phyloP scores from a whole-genome alignment of 1,140 invertebrate genomes.

The Orchestia grillus region DNA sequence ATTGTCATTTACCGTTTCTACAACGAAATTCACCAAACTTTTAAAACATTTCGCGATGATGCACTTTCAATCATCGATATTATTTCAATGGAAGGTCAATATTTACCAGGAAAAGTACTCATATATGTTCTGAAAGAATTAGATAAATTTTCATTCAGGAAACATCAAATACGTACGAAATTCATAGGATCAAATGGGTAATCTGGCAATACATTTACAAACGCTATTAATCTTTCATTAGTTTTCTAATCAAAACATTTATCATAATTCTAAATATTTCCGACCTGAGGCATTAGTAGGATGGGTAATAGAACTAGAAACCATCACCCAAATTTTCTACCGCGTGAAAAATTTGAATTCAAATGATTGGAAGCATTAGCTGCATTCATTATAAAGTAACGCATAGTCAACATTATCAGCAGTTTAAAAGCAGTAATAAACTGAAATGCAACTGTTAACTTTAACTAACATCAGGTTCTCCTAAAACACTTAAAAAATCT shows the following conservation, averaged over 20 bases:
- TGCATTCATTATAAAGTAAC: neutral
- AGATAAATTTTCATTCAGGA: neutral
- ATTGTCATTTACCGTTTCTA: neutral
- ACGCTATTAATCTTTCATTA: too few species aligned
- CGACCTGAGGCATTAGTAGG: too few species aligned
- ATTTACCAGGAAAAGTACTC: neutral
- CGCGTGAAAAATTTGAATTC: too few species aligned
- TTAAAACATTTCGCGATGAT: neutral
- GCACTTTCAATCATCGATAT: neutral
- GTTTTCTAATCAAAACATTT: too few species aligned
- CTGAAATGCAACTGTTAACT: neutral
- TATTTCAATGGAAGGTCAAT: neutral
- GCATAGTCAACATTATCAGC: neutral
- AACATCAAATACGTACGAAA: too few species aligned
- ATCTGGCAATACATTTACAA: too few species aligned
- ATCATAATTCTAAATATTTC: too few species aligned
- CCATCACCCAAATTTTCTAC: too few species aligned
- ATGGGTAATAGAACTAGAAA: too few species aligned
- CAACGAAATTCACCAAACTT: neutral
- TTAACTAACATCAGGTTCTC: neutral
- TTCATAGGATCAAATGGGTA: too few species aligned
- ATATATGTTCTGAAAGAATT: neutral
- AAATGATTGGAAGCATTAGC: neutral
- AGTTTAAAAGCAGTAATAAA: neutral
- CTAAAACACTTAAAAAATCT: neutral